Percentiles rank a stretch among this genome's conserved stretches.
phyloP scores from a whole-genome alignment of 2,888 invertebrate species.

The Bursaphelenchus okinawaensis region DNA sequence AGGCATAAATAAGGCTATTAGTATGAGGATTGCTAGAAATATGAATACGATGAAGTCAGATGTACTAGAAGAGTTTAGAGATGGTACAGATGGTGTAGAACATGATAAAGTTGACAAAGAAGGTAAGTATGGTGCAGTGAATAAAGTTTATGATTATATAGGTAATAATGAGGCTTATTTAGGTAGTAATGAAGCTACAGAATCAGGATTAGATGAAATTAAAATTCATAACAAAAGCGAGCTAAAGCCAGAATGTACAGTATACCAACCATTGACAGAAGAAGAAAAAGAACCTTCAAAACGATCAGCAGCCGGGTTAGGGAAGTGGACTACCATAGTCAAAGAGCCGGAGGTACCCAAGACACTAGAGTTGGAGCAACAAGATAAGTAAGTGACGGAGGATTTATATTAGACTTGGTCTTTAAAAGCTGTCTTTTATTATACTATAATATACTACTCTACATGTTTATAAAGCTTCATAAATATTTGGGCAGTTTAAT shows the following conservation, averaged over 20 bases:
- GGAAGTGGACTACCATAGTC: slow-evolving; percentile 25
- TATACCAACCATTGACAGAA: background rate
- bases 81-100: background rate
- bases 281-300: background rate
- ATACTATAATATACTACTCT: too few species aligned
- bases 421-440: too few species aligned
- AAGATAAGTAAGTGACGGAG: background rate
- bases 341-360: slow-evolving; percentile 14
- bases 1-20: background rate
- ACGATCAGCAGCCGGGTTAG: slow-evolving; percentile 18
- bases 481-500: too few species aligned
- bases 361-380: background rate
- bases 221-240: background rate
- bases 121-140: background rate
- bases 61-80: too few species aligned
- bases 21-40: too few species aligned
- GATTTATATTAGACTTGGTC: background rate
- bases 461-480: too few species aligned
- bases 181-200: background rate
- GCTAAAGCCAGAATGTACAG: background rate
- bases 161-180: background rate
- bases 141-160: background rate
- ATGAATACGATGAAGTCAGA: too few species aligned
- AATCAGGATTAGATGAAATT: background rate
- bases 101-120: too few species aligned